Percentiles rank a stretch among this genome's conserved stretches.
phyloP scores from a whole-genome alignment of 2,888 invertebrate genomes.

The Alloscopus bannaensis region DNA sequence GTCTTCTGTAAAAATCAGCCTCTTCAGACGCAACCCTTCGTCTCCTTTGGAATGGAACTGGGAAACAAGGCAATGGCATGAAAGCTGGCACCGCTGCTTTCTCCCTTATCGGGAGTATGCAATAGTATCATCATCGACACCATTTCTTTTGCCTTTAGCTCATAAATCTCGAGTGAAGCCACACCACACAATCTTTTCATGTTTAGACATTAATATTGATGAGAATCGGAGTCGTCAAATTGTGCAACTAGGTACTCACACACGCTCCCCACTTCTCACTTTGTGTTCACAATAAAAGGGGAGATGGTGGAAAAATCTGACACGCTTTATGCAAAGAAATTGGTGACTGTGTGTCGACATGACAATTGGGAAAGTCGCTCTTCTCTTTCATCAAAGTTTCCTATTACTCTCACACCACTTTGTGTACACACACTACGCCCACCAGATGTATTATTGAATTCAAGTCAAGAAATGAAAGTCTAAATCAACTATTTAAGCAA shows the following conservation, averaged over 20 bases:
- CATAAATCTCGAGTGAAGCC: not conserved
- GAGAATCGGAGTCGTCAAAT: not conserved
- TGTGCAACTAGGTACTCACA: not conserved
- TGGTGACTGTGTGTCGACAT: too few species aligned
- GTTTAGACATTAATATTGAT: slow-evolving; percentile 24
- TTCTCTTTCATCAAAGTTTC: too few species aligned
- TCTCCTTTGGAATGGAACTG: slow-evolving; percentile 1
- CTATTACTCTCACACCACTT: too few species aligned
- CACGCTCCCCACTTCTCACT: not conserved
- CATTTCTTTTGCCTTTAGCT: not conserved
- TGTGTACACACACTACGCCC: too few species aligned
- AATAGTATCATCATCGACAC: slow-evolving; percentile 12
- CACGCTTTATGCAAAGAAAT: too few species aligned
- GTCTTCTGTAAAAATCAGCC: not conserved
- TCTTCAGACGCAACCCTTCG: not conserved
- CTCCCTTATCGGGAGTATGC: slow-evolving; percentile 13
- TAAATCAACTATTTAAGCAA: too few species aligned
- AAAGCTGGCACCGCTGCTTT: not conserved
- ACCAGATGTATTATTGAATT: too few species aligned
- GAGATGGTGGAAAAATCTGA: too few species aligned
- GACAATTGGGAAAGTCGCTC: too few species aligned
- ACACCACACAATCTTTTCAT: slow-evolving; percentile 13
- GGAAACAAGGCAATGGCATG: slow-evolving; percentile 18
- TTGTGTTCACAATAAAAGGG: too few species aligned
- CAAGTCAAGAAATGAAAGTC: too few species aligned